Conservation (phyloP, 2,113 vertebrate species). For the Microcebus murinus region DNA sequence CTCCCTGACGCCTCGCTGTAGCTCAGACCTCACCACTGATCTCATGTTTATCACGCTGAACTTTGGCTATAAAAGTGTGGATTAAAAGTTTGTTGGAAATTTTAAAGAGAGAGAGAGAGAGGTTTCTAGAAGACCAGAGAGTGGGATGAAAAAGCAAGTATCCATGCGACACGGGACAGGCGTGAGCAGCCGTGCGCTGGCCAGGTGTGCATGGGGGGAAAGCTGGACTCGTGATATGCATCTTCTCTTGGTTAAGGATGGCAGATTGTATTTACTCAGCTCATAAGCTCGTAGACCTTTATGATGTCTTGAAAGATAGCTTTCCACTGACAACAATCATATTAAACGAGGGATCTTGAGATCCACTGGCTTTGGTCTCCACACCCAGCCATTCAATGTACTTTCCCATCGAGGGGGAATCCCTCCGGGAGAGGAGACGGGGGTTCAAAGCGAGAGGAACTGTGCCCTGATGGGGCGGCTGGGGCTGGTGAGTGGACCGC, state of each 20-base stretch:
- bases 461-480: rapidly evolving
- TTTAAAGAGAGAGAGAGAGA: background rate
- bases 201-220: slow-evolving; percentile 49
- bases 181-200: slow-evolving; percentile 37
- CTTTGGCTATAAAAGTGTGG: background rate
- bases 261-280: background rate
- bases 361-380: background rate
- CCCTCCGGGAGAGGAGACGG: background rate
- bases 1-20: background rate
- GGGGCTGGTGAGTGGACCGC: rapidly evolving
- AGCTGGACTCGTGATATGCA: slow-evolving; percentile 56
- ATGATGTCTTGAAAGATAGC: background rate
- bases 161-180: slow-evolving; percentile 79
- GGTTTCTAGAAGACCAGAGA: slow-evolving; percentile 45
- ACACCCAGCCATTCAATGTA: background rate
- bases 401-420: background rate
- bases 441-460: rapidly evolving
- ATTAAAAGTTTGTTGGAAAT: background rate
- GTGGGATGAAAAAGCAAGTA: slow-evolving; percentile 42
- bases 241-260: slow-evolving; percentile 77
- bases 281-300: background rate
- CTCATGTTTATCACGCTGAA: background rate
- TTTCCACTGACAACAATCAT: background rate
- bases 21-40: background rate
- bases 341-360: background rate